Conservation (phyloP, 2,888 invertebrate species). For the Carterocephalus palaemon region DNA sequence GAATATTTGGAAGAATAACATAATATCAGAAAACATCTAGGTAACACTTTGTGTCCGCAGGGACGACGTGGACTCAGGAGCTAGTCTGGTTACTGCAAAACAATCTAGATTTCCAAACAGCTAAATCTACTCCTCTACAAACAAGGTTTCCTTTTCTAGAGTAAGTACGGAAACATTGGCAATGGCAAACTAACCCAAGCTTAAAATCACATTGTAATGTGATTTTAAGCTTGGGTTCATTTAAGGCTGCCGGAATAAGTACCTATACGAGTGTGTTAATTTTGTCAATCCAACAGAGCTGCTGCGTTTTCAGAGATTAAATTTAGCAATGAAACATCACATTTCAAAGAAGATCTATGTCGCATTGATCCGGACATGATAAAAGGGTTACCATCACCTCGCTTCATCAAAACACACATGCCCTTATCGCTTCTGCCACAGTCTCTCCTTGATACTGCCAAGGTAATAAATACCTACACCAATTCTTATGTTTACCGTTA, state of each 20-base stretch:
- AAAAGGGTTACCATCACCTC: conserved; percentile 35
- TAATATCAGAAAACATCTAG: no score
- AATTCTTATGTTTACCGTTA: no score
- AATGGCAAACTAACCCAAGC: no score
- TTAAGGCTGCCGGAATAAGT: no score
- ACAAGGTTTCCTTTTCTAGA: conserved; percentile 85
- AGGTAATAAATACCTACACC: no score
- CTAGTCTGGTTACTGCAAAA: conserved; percentile 85
- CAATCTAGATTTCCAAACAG: conserved; percentile 81
- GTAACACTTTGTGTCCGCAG: no score
- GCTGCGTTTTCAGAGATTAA: not conserved
- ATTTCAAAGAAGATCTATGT: not conserved
- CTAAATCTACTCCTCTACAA: conserved; percentile 66
- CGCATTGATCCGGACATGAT: conserved; percentile 37
- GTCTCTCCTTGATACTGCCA: conserved; percentile 60
- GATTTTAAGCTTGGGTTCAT: no score
- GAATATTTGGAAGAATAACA: no score
- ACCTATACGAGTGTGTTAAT: no score
- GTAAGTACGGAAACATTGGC: no score
- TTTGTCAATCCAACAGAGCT: no score
- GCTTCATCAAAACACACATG: conserved; percentile 77
- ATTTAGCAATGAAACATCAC: not conserved
- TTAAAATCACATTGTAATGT: no score
- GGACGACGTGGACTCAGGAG: conserved; percentile 85
- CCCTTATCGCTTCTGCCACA: conserved; percentile 83